A percentile compares a stretch with the other conserved stretches of the same genome.
Evolutionary conservation across 2,113 vertebrate species (phyloP).

Genomic region (Puntigrus tetrazona): DNA sequence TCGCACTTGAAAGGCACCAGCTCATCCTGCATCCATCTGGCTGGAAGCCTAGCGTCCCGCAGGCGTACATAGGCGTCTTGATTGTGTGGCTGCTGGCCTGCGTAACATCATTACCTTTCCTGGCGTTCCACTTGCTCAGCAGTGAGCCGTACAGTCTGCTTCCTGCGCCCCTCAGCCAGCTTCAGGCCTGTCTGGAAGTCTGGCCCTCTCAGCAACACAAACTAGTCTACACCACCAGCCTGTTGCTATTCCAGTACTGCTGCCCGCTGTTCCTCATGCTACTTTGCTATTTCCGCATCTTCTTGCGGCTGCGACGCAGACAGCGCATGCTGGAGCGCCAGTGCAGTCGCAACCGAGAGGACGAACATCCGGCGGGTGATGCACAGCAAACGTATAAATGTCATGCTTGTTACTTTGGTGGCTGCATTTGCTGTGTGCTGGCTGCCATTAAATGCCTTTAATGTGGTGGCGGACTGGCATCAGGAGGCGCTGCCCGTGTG

Average conservation of each 20-base stretch:
- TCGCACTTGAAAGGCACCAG: constrained; percentile 91
- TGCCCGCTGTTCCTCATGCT: constrained; percentile 83
- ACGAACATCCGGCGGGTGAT: constrained; percentile 66
- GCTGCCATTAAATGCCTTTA: constrained; percentile 91
- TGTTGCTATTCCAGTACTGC: constrained; percentile 88
- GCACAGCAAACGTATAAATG: constrained; percentile 81
- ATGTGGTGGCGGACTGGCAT: constrained; percentile 89
- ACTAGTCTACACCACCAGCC: constrained; percentile 82
- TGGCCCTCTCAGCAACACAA: constrained; percentile 84
- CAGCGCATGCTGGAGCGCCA: constrained; percentile 77
- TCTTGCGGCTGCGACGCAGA: constrained; percentile 78
- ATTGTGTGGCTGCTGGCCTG: constrained; percentile 83
- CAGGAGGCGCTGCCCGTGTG: constrained; percentile 83
- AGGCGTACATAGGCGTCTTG: constrained; percentile 83
- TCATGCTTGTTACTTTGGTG: constrained; percentile 83
- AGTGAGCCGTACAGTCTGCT: constrained; percentile 69
- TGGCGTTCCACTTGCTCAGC: constrained; percentile 81
- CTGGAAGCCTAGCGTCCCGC: constrained; percentile 86
- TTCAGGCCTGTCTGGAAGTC: constrained; percentile 82
- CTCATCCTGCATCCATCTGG: constrained; percentile 90
- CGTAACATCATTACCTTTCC: constrained; percentile 85
- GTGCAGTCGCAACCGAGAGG: constrained; percentile 57
- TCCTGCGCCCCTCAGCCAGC: constrained; percentile 53
- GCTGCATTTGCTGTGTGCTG: constrained; percentile 87
- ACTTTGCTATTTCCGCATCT: constrained; percentile 86